Percentiles rank a stretch among this genome's conserved stretches.
Evolutionary conservation across 2,888 invertebrate genomes (phyloP).

Genomic region (Craniophora ligustri): DNA sequence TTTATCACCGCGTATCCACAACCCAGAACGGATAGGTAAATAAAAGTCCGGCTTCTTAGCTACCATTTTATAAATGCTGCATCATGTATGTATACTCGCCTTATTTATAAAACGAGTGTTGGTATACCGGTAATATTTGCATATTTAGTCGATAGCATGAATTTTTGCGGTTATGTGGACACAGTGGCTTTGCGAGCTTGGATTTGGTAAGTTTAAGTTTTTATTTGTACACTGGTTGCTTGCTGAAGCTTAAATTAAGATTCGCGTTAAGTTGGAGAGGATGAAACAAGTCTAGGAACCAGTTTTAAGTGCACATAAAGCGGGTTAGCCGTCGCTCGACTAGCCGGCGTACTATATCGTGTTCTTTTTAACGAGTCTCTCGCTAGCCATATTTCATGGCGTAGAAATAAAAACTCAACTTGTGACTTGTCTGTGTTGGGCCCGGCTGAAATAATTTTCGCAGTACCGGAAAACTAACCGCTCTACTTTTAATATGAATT

Average conservation of each 20-base stretch:
- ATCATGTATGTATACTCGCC: background rate
- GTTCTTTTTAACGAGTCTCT: constrained; percentile 83
- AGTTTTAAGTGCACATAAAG: constrained; percentile 84
- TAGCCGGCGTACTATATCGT: constrained; percentile 77
- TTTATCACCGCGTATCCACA: background rate
- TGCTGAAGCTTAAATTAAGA: constrained; percentile 79
- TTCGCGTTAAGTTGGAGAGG: constrained; percentile 79
- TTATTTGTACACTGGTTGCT: constrained; percentile 67
- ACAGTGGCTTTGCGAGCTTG: constrained; percentile 18
- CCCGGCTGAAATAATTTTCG: constrained; percentile 58
- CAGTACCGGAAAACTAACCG: constrained; percentile 38
- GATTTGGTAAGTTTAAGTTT: constrained; percentile 60
- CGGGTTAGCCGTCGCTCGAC: constrained; percentile 75
- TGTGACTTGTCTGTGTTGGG: constrained; percentile 58
- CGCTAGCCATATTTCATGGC: constrained; percentile 75
- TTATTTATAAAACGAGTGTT: constrained; percentile 13
- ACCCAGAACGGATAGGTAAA: background rate
- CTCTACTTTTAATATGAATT: constrained; percentile 36
- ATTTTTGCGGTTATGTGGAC: constrained; percentile 2
- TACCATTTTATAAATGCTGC: background rate
- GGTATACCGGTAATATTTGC: constrained; percentile 2
- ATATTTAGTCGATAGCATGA: constrained; percentile 14
- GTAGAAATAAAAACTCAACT: constrained; percentile 76
- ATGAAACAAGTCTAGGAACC: constrained; percentile 79
- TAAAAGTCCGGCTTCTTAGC: background rate